Conservation (phyloP, 2,888 invertebrate genomes). For the Nomada ruficornis region DNA sequence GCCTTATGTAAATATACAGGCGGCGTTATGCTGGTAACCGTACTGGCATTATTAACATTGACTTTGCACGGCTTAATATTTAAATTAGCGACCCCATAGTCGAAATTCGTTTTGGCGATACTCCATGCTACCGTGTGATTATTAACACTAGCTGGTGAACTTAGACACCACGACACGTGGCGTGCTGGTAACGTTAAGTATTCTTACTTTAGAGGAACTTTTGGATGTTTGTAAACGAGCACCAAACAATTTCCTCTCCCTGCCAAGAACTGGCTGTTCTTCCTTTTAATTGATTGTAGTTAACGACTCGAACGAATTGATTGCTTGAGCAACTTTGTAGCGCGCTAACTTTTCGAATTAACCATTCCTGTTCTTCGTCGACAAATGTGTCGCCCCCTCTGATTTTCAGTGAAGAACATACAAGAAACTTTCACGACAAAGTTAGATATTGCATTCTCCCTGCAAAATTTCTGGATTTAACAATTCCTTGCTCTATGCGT, state of each 20-base stretch:
- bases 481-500: too few species aligned
- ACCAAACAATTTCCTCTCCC: too few species aligned
- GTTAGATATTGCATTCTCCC: too few species aligned
- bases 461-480: too few species aligned
- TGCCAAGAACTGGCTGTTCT: too few species aligned
- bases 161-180: conserved; percentile 51
- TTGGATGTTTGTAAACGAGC: too few species aligned
- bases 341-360: too few species aligned
- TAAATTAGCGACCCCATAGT: conserved; percentile 67
- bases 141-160: conserved; percentile 59
- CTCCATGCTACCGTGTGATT: conserved; percentile 57
- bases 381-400: too few species aligned
- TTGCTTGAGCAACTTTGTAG: too few species aligned
- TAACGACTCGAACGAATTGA: neutral
- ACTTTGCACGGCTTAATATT: conserved; percentile 75
- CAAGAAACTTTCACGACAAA: too few species aligned
- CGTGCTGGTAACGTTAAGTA: conserved; percentile 43
- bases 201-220: neutral
- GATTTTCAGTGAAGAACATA: too few species aligned
- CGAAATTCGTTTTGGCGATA: conserved; percentile 68
- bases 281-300: conserved; percentile 16
- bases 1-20: conserved; percentile 63
- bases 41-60: conserved; percentile 71
- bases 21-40: conserved; percentile 48
- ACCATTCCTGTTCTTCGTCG: too few species aligned